These are phyloP conservation scores for Danio choprae DNA, from an alignment of 2,797 vertebrate species.

Conservation along the genomic window DNA sequence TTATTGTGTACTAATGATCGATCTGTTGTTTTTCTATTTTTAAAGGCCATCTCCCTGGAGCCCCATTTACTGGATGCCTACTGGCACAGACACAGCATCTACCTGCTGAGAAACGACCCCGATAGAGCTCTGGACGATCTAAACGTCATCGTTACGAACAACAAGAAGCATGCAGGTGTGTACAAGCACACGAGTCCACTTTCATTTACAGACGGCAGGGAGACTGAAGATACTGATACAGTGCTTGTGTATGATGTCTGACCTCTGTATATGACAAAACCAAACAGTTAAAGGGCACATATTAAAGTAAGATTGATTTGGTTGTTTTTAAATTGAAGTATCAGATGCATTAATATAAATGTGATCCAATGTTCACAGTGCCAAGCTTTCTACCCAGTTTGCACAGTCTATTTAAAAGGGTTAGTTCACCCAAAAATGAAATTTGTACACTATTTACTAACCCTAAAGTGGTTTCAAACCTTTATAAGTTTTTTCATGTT, in stretches of 20 bases:
- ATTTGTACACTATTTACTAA: background rate
- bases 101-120: constrained; percentile 76
- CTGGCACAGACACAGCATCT: constrained; percentile 81
- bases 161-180: constrained; percentile 75
- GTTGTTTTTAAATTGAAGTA: background rate
- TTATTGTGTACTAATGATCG: constrained; percentile 38
- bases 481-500: too few relatives aligned
- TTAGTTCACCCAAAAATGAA: background rate
- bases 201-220: constrained; percentile 25
- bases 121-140: constrained; percentile 76
- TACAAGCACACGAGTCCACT: background rate
- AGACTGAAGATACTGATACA: background rate
- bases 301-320: constrained; percentile 6
- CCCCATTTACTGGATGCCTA: constrained; percentile 77
- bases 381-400: background rate
- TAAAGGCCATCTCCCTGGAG: constrained; percentile 77
- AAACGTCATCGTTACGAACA: constrained; percentile 75
- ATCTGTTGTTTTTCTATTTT: constrained; percentile 59
- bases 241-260: background rate
- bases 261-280: constrained; percentile 3
- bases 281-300: background rate
- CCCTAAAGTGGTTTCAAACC: too few relatives aligned
- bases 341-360: constrained; percentile 3
- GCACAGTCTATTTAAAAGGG: background rate
- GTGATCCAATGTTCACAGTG: background rate